These are phyloP conservation scores for Actinia equina DNA, from an alignment of 64 coral and sea anemone species.

Conservation along the genomic window DNA sequence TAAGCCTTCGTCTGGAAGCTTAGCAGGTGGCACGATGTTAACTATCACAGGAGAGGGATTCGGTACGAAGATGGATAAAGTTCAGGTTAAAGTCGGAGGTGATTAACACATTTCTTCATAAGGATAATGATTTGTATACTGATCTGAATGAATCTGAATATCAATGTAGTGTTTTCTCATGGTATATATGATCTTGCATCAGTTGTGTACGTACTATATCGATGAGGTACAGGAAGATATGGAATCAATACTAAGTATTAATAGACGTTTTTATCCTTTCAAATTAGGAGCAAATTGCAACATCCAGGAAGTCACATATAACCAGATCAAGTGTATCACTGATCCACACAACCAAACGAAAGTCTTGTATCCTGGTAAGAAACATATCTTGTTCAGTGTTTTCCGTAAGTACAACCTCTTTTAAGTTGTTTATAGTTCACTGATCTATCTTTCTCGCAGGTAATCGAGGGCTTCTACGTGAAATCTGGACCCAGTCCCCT, in stretches of 20 bases:
- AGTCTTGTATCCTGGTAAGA: conserved; percentile 58
- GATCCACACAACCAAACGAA: neutral
- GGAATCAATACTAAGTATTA: no score
- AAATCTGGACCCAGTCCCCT: conserved; percentile 57
- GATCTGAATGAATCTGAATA: no score
- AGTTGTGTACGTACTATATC: no score
- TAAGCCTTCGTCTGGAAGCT: conserved; percentile 51
- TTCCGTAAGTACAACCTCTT: neutral
- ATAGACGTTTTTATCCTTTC: no score
- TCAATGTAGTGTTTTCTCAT: no score
- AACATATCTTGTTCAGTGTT: neutral
- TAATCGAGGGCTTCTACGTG: conserved; percentile 60
- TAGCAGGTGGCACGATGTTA: conserved; percentile 49
- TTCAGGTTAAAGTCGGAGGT: conserved; percentile 61
- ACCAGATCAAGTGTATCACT: conserved; percentile 57
- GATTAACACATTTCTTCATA: neutral
- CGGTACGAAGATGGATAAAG: conserved; percentile 22
- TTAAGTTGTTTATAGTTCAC: neutral
- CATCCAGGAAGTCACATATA: conserved; percentile 19
- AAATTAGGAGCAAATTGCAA: conserved; percentile 44
- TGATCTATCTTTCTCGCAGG: conserved; percentile 21
- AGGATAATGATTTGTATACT: neutral
- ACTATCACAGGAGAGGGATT: conserved; percentile 77
- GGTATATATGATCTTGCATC: no score
- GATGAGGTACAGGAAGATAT: no score